Evolutionary conservation across 2,113 vertebrate genomes (phyloP).

Genomic region (Clarias macrocephalus): DNA sequence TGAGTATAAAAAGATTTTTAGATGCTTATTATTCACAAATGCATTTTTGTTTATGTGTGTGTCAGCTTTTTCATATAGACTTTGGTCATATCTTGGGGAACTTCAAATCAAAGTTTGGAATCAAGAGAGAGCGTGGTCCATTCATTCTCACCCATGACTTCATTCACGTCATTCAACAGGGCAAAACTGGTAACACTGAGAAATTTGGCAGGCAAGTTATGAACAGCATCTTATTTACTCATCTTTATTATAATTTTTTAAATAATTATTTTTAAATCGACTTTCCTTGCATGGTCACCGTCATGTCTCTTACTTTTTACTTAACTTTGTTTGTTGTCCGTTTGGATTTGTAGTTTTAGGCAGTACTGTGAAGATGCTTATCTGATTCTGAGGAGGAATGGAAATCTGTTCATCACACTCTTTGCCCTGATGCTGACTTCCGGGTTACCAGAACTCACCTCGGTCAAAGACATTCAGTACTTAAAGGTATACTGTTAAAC

Average conservation of each 20-base stretch:
- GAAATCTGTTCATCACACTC: slow-evolving; percentile 96
- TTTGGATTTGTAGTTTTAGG: slow-evolving; percentile 81
- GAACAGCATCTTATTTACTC: not conserved
- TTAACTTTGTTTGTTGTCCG: not conserved
- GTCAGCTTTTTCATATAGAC: slow-evolving; percentile 97
- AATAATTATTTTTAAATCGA: not conserved
- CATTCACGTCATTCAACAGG: slow-evolving; percentile 98
- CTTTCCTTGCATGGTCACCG: not conserved
- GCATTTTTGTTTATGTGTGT: not conserved
- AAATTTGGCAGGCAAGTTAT: slow-evolving; percentile 85
- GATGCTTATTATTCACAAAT: not conserved
- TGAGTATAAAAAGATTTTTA: not conserved
- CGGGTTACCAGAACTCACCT: slow-evolving; percentile 94
- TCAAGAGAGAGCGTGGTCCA: slow-evolving; percentile 97
- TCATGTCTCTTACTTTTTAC: not conserved
- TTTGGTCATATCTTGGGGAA: slow-evolving; percentile 99
- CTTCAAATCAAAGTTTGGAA: slow-evolving; percentile 99
- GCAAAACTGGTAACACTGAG: slow-evolving; percentile 94
- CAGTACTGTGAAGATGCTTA: slow-evolving; percentile 96
- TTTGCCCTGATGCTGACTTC: slow-evolving; percentile 98
- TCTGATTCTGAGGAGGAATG: slow-evolving; percentile 88
- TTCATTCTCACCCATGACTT: slow-evolving; percentile 99
- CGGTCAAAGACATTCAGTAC: slow-evolving; percentile 98
- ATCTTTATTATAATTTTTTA: not conserved
- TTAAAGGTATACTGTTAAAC: slow-evolving; percentile 81